These are phyloP conservation scores for Xylophagus ater DNA, from an alignment of 2,888 invertebrate species.

Conservation along the genomic window DNA sequence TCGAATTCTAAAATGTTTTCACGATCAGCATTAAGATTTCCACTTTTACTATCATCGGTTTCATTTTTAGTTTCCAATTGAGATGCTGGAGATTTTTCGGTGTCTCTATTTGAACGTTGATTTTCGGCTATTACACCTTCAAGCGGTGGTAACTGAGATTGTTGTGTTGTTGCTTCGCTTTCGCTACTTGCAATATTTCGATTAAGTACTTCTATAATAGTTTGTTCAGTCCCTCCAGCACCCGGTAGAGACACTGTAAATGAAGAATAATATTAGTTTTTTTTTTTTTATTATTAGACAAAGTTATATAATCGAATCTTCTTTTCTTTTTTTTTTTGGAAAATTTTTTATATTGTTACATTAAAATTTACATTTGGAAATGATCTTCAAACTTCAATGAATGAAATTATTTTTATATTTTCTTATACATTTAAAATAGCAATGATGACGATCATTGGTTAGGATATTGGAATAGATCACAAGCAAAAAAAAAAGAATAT, in stretches of 20 bases:
- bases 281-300: constrained; percentile 1
- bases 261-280: constrained; percentile 2
- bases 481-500: too few species aligned
- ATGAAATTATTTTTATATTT: too few species aligned
- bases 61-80: constrained; percentile 9
- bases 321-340: too few species aligned
- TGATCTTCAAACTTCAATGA: too few species aligned
- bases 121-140: constrained; percentile 14
- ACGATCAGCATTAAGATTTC: not conserved
- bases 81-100: constrained; percentile 4
- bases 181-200: constrained; percentile 24
- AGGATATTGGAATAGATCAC: too few species aligned
- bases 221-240: constrained; percentile 34
- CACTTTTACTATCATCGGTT: not conserved
- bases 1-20: constrained; percentile 31
- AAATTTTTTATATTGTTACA: too few species aligned
- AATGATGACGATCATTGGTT: too few species aligned
- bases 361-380: too few species aligned
- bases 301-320: too few species aligned
- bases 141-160: constrained; percentile 19
- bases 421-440: too few species aligned
- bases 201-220: constrained; percentile 35
- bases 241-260: constrained; percentile 39
- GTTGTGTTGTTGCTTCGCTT: constrained; percentile 17
- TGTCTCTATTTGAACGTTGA: constrained; percentile 11